These are phyloP conservation scores for Perca flavescens DNA, from an alignment of 2,113 vertebrate species.

Conservation along the genomic window DNA sequence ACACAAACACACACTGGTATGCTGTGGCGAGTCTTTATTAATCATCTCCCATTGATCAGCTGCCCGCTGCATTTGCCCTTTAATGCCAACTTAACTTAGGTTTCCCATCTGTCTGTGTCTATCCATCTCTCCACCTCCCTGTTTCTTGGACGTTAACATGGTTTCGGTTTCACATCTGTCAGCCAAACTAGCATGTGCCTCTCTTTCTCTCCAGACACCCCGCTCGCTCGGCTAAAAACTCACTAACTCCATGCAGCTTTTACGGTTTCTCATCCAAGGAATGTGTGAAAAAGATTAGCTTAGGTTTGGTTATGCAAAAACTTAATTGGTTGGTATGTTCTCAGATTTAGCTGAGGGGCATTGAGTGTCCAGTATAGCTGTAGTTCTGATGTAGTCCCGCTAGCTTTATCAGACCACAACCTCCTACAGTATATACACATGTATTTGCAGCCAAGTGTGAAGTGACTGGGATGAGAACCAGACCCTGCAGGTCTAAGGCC, in stretches of 20 bases:
- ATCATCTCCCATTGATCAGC: conserved; percentile 70
- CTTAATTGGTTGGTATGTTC: no score
- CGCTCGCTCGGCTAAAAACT: not conserved
- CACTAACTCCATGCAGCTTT: not conserved
- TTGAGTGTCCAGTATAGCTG: no score
- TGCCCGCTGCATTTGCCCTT: conserved; percentile 63
- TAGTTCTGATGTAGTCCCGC: no score
- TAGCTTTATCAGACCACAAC: not conserved
- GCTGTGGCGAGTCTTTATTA: conserved; percentile 44
- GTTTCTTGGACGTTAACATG: conserved; percentile 39
- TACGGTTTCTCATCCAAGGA: not conserved
- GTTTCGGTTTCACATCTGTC: conserved; percentile 59
- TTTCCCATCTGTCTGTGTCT: conserved; percentile 56
- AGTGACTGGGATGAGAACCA: no score
- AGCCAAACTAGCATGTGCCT: not conserved
- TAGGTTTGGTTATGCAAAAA: no score
- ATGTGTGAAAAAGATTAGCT: no score
- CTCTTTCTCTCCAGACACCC: not conserved
- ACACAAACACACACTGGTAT: conserved; percentile 34
- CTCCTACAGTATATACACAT: not conserved
- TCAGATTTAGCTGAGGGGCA: no score
- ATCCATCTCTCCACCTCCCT: conserved; percentile 25
- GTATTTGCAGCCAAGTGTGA: not conserved
- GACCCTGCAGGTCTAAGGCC: no score
- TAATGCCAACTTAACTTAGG: conserved; percentile 45